phyloP scores from a whole-genome alignment of 2,888 invertebrate genomes.

The Pecten maximus region DNA sequence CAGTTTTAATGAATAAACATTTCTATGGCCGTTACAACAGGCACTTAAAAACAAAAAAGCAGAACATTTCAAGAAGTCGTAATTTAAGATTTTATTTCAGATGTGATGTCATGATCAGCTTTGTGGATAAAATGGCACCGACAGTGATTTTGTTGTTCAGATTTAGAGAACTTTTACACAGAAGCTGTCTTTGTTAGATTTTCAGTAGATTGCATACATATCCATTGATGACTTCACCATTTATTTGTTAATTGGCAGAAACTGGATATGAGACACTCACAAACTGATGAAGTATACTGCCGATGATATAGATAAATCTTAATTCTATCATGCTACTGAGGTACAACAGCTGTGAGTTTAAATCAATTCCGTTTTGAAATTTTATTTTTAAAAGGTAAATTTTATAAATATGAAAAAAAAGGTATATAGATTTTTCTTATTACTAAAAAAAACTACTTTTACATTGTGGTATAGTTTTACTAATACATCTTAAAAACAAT shows the following conservation, averaged over 20 bases:
- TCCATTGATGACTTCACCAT: background rate
- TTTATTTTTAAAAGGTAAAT: too few relatives aligned
- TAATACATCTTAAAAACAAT: too few relatives aligned
- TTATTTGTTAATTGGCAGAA: background rate
- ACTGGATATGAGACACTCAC: background rate
- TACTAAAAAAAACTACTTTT: too few relatives aligned
- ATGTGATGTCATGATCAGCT: background rate
- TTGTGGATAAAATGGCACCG: background rate
- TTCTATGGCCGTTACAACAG: constrained; percentile 31
- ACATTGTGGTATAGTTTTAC: too few relatives aligned
- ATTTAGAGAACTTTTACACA: background rate
- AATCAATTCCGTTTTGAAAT: background rate
- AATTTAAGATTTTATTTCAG: constrained; percentile 1
- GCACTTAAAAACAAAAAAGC: background rate
- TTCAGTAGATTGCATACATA: background rate
- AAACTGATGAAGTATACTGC: background rate
- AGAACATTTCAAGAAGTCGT: constrained; percentile 31
- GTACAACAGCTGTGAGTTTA: background rate
- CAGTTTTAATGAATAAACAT: constrained; percentile 32
- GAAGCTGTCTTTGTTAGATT: background rate
- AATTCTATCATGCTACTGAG: background rate
- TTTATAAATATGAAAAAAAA: too few relatives aligned
- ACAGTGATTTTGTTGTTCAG: background rate
- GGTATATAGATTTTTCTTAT: too few relatives aligned
- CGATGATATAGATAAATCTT: background rate